Base-by-base conservation (phyloP, 2,113 vertebrate species). In the Brachypteracias leptosomus region DNA sequence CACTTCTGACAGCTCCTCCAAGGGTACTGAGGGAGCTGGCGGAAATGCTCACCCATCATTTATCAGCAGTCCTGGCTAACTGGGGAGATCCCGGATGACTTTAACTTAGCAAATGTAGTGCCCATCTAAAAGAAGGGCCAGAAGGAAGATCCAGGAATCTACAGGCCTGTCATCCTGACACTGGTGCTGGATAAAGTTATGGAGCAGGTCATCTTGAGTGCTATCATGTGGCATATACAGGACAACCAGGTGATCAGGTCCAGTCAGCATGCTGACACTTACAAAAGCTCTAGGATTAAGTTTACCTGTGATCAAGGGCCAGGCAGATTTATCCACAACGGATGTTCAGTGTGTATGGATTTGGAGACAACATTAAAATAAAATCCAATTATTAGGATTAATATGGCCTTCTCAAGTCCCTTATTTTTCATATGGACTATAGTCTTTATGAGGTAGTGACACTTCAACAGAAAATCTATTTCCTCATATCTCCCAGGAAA, bases 81-180 rank as follows among this genome's bases (percentile, higher is more conserved):
- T 4, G 9, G 8, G 9, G 25, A 54, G 29, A 10, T 22, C 1
- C 0, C 13, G 44, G 7, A 4, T 66, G 26, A 13, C 52, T 71
- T 19, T 63, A 76, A 55, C 11, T 36, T 19, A n/a, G 16, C 29
- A 36, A 18, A 2, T 18, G 15, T 46, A 21, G 19, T 3, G 2
- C 3, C 9, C 4, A 5, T 18, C 15, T 59, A 18, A 13, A 47
- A 0, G 0, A 42, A 47, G 31, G n/a, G 3, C 9, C 2, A 10
- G 31, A 49, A 72, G 26, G n/a, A 55, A 9, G 46, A 26, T 47
- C 14, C 1, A 2, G 22, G 22, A 9, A 5, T 42, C 44, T 52
- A 10, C 10, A 72, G 13, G 16, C 11, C 25, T 70, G 13, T 28
- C 57, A 59, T 25, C 22, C 31, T 82, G 63, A 36, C 46, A 11